Base-by-base conservation (phyloP, 2,888 invertebrate genomes). In the Gastrophysa polygoni region DNA sequence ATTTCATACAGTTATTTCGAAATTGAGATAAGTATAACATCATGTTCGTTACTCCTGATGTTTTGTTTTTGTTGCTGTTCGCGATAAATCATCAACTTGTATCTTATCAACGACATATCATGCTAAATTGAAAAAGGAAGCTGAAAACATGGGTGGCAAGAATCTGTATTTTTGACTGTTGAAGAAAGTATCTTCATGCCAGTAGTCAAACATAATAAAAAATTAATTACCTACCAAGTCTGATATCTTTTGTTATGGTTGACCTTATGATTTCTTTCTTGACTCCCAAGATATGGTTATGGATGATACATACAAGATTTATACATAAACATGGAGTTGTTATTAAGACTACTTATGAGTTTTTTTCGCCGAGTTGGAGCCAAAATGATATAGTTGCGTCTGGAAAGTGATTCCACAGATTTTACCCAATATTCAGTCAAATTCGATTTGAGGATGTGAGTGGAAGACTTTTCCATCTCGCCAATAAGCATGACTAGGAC, bases 181-280 rank as follows among this genome's bases (percentile, higher is more conserved):
- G 5, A 38, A 52, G 38, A 11, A 5, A 14, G 18, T 21, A 38
- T 52, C 52, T 20, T 18, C 11, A 52, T 16, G 3, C 14, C 38
- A 38, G 38, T 38, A n/a, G 38, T 38, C 2, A 38, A 46, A 43
- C 52, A 46, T 51, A 52, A 51, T 58, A 34, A 62, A 54, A 62
- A 58, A 62, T 55, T 62, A 62, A 62, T 62, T 62, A 62, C 62
- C 58, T 62, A 57, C 51, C 20, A 46, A 51, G 50, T 46, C 17
- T 49, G 48, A 46, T 62, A 62, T 62, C 57, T 54, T 24, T 11
- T 58, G 55, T 62, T 62, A 54, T 48, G 18, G 43, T 58, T 62
- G 62, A 58, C 62, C 62, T 32, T 29, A 21, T 58, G 54, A 14
- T 24, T 20, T 21, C 18, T 61, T 57, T 61, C 51, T 47, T 18